Evolutionary conservation across 2,888 invertebrate species (phyloP).

Genomic region (Drosophila paramelanica): DNA sequence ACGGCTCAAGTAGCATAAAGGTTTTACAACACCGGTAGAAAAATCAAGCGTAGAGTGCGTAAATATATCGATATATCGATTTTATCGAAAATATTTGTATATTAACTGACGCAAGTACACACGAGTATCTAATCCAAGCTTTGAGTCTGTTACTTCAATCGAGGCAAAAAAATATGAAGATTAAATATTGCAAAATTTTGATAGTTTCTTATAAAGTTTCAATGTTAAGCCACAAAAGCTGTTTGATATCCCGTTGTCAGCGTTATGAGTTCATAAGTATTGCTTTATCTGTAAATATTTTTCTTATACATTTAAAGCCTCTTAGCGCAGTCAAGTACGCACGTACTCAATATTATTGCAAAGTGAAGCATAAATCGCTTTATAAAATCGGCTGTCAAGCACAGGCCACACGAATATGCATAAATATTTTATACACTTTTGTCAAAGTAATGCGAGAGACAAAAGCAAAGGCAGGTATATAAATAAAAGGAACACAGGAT

Average conservation of each 20-base stretch:
- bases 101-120: too few relatives aligned
- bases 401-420: conserved; percentile 31
- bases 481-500: conserved; percentile 27
- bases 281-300: background rate
- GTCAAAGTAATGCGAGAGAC: conserved; percentile 28
- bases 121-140: too few relatives aligned
- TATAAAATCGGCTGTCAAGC: conserved; percentile 15
- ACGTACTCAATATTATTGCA: conserved; percentile 10
- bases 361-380: conserved; percentile 4
- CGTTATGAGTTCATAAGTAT: too few relatives aligned
- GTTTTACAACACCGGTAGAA: too few relatives aligned
- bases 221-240: background rate
- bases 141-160: too few relatives aligned
- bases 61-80: too few relatives aligned
- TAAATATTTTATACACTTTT: conserved; percentile 54
- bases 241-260: too few relatives aligned
- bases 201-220: background rate
- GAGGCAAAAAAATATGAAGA: too few relatives aligned
- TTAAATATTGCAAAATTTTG: too few relatives aligned
- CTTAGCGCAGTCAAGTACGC: background rate
- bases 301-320: background rate
- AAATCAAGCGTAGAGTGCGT: too few relatives aligned
- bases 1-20: background rate
- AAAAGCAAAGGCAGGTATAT: conserved; percentile 35
- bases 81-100: too few relatives aligned